Percentiles rank a stretch among this genome's conserved stretches.
Evolutionary conservation across 2,113 vertebrate species (phyloP).

Genomic region (Spermophilus dauricus): DNA sequence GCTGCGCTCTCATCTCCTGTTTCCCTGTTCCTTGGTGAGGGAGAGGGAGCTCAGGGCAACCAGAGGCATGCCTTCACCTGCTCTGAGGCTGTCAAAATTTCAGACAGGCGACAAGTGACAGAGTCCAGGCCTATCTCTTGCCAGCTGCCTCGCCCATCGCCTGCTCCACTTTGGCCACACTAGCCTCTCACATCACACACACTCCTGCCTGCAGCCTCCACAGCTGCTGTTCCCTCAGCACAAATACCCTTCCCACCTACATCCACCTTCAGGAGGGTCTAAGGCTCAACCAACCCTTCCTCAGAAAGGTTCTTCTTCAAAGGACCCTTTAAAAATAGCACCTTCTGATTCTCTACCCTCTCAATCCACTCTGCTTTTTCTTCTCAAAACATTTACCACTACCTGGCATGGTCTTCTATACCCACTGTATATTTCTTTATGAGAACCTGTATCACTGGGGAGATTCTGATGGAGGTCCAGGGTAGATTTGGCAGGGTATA

Average conservation of each 20-base stretch:
- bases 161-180: not conserved
- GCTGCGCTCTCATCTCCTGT: not conserved
- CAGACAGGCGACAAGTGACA: too few species aligned
- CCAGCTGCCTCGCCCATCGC: too few species aligned
- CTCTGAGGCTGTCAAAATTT: not conserved
- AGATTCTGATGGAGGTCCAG: not conserved
- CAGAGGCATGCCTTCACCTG: not conserved
- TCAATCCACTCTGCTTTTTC: not conserved
- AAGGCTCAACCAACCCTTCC: not conserved
- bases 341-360: not conserved
- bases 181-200: not conserved
- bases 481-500: not conserved
- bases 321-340: not conserved
- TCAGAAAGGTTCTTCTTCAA: not conserved
- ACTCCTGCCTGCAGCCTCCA: not conserved
- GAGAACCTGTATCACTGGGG: not conserved
- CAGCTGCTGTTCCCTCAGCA: not conserved
- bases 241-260: not conserved
- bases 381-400: not conserved
- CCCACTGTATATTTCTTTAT: not conserved
- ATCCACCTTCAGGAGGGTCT: not conserved
- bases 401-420: not conserved
- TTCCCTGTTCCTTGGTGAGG: not conserved
- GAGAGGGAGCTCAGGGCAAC: not conserved
- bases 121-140: not conserved